Evolutionary conservation across 2,888 invertebrate species (phyloP).

Genomic region (Drosophila leonis): DNA sequence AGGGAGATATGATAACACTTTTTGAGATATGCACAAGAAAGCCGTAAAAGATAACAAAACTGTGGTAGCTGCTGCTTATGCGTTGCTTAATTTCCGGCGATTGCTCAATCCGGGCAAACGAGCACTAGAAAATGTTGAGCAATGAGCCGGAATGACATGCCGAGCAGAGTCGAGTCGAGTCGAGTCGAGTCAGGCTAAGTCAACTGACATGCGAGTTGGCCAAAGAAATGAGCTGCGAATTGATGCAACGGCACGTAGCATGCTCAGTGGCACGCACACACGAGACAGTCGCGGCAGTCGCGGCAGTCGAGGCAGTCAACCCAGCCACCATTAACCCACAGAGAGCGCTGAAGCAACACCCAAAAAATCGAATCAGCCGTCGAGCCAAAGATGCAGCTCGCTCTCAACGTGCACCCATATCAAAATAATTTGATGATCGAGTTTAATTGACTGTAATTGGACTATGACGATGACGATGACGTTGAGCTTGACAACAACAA

Average conservation of each 20-base stretch:
- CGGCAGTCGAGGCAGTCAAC: constrained; percentile 8
- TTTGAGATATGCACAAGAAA: constrained; percentile 47
- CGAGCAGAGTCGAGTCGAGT: constrained; percentile 32
- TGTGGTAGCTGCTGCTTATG: constrained; percentile 34
- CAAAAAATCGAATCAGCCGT: constrained; percentile 13
- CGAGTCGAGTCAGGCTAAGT: constrained; percentile 6
- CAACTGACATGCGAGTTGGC: constrained; percentile 29
- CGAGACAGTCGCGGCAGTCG: not conserved
- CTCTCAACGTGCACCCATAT: constrained; percentile 46
- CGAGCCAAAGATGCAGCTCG: constrained; percentile 36
- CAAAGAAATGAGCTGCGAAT: constrained; percentile 48
- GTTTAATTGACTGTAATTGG: constrained; percentile 79
- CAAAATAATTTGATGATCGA: constrained; percentile 55
- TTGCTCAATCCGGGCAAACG: constrained; percentile 35
- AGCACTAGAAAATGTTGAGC: constrained; percentile 45
- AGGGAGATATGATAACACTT: constrained; percentile 47
- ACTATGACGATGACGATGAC: constrained; percentile 58
- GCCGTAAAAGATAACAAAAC: constrained; percentile 11
- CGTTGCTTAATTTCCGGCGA: constrained; percentile 68
- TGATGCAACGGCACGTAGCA: constrained; percentile 36
- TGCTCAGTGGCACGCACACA: constrained; percentile 39
- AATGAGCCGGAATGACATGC: constrained; percentile 50
- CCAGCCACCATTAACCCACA: constrained; percentile 14
- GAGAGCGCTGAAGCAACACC: constrained; percentile 10
- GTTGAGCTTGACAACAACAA: constrained; percentile 1